Evolutionary conservation across 1,140 invertebrate species (phyloP), one percentile per base, ranked within the genome.

Genomic region (Ooceraea biroi): DNA sequence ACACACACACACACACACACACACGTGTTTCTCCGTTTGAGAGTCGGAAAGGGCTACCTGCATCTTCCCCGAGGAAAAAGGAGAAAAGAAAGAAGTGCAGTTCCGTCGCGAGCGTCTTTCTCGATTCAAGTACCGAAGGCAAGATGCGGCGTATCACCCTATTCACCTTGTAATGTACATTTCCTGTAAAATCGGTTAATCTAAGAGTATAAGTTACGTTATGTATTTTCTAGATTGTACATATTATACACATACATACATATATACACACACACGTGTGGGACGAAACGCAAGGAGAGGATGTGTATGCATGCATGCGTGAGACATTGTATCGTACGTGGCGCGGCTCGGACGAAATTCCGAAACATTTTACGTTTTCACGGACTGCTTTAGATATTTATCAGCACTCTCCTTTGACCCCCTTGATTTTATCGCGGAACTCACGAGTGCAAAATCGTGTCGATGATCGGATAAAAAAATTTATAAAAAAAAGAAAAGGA

Each of bases 141-240:
- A 80, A 84, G 72, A 72, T 74, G 84, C 77, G 84, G 88, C 88
- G 78, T 83, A 85, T 90, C 89, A 89, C 55, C 66, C 36, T 36
- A 88, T 91, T 89, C 82, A 84, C 7, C 77, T 85, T 88, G 69
- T 69, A 91, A 89, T 92, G 91, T 93, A 93, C 87, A 93, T 92
- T 93, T 91, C 90, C 88, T 93, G 92, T 93, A 93, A 93, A 93
- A 91, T 93, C 84, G 84, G 87, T 91, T 89, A 84, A 87, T 88
- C 63, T 89, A 88, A 89, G 90, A 88, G 82, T 90, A 36, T 36
- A 88, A 87, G 88, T 90, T 92, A 90, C 85, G 87, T 92, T 92
- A 91, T 92, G 91, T 91, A 92, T 92, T 92, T 92, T 91, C 85
- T 93, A 93, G 89, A 90, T 90, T 93, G 90, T 93, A 92, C 82